Base-by-base conservation (phyloP, 1,140 invertebrate genomes). In the Drosophila nebulosa region DNA sequence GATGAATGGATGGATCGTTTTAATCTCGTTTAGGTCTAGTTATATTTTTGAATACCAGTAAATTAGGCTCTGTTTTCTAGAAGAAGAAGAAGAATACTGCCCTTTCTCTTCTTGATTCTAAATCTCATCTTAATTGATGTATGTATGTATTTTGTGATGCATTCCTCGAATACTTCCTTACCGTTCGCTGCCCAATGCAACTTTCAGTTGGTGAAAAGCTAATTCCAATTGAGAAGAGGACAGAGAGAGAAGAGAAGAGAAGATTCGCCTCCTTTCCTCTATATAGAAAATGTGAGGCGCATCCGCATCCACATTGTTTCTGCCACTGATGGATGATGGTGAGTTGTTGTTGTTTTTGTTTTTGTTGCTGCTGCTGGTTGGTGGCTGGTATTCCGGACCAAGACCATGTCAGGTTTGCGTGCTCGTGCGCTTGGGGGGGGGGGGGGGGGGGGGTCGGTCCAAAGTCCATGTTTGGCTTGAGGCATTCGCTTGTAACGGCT, bases 331-430 rank as follows among this genome's bases (percentile, higher is more conserved):
- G 26, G 69, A 64, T 61, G 30, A 32, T 32, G 30, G 30, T 32
- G 52, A 50, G 64, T 62, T 64, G 60, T 39, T 68, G 51, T 57
- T 68, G 59, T n/a, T 51, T 51, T 18, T 67, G 51, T 5, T 42
- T 14, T 6, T 42, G 36, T 2, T 42, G 36, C 7, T 42, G 36
- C 14, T 42, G 14, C 3, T 42, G 16, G 36, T 2, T 42, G 14
- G 4, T 42, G 14, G 52, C 27, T 55, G 52, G 24, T 55, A 30
- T 55, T 55, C 24, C 52, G 52, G 52, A 55, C 57, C 50, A 69
- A 32, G 60, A 57, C 52, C 71, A 66, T 68, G 73, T 52, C 71
- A 69, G 64, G 73, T 75, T 76, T 68, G 72, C 74, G 72, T 70
- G 61, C 67, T 42, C 35, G 67, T 46, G 39, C 39, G 14, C 5